phyloP scores from a whole-genome alignment of 2,113 vertebrate species.

The Gymnobelideus leadbeateri region DNA sequence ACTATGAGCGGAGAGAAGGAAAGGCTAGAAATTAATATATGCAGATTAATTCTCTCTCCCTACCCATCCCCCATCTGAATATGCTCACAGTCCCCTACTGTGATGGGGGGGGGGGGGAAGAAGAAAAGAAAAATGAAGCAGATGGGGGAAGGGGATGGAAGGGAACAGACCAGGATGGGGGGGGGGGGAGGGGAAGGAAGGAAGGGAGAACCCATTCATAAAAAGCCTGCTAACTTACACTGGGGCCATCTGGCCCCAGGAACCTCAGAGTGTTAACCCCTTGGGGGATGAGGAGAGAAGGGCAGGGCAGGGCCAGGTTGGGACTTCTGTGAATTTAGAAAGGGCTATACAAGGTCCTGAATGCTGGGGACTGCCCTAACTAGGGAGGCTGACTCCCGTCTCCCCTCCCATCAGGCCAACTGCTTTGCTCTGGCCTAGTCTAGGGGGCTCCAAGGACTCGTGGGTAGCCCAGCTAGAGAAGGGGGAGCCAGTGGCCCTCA shows the following conservation, averaged over 20 bases:
- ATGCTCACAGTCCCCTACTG: not conserved
- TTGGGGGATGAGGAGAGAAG: not conserved
- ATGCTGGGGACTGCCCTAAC: slow-evolving; percentile 21
- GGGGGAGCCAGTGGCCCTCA: not conserved
- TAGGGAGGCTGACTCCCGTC: not conserved
- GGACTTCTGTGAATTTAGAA: no score
- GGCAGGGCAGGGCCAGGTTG: not conserved
- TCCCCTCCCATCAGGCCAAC: not conserved
- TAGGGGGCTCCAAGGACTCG: slow-evolving; percentile 9
- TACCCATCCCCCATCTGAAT: not conserved
- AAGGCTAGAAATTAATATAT: not conserved
- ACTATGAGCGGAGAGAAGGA: no score
- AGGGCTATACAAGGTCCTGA: not conserved
- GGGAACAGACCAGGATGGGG: not conserved
- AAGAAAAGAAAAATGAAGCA: not conserved
- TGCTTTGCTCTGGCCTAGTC: not conserved
- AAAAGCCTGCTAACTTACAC: not conserved
- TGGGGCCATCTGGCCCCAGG: not conserved
- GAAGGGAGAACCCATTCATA: not conserved
- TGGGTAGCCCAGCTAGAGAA: fast-evolving
- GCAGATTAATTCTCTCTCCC: not conserved
- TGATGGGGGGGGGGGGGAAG: not conserved
- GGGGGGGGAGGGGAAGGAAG: slow-evolving; percentile 49
- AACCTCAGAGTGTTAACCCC: not conserved
- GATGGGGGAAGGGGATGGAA: not conserved